phyloP scores from a whole-genome alignment of 2,797 vertebrate species.

The Ptychadena robeensis region DNA sequence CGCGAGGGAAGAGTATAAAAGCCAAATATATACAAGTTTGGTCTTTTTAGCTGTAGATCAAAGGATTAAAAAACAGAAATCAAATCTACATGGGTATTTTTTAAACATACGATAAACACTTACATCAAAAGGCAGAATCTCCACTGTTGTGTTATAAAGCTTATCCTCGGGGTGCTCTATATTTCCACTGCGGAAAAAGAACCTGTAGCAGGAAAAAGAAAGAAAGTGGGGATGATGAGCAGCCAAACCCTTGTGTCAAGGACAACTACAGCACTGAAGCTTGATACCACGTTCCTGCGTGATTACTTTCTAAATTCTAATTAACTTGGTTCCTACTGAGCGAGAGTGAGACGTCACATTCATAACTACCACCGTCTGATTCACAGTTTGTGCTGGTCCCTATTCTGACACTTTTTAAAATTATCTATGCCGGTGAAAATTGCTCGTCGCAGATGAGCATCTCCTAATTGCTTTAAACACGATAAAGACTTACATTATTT shows the following conservation, averaged over 20 bases:
- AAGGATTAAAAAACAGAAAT: neutral
- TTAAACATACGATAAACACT: conserved; percentile 68
- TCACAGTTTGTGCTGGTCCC: neutral
- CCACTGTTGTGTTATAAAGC: conserved; percentile 95
- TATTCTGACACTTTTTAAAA: conserved; percentile 44
- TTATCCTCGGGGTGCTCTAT: conserved; percentile 98
- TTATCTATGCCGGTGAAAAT: conserved; percentile 31
- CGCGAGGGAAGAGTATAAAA: neutral
- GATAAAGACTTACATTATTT: neutral
- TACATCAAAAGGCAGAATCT: conserved; percentile 94
- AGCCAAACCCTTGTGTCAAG: neutral
- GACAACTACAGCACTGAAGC: neutral
- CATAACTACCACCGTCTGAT: neutral
- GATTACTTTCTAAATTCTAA: conserved; percentile 39
- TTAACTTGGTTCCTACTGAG: conserved; percentile 29
- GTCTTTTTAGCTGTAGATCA: neutral
- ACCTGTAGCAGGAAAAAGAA: conserved; percentile 74
- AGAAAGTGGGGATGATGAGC: conserved; percentile 2
- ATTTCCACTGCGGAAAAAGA: conserved; percentile 96
- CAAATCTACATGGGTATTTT: neutral
- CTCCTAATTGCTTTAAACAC: conserved; percentile 18
- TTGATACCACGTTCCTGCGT: conserved; percentile 8
- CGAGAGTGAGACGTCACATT: neutral
- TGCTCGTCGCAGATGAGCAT: conserved; percentile 18
- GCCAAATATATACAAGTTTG: neutral